Conservation (phyloP, 2,113 vertebrate genomes). For the Shinisaurus crocodilurus region DNA sequence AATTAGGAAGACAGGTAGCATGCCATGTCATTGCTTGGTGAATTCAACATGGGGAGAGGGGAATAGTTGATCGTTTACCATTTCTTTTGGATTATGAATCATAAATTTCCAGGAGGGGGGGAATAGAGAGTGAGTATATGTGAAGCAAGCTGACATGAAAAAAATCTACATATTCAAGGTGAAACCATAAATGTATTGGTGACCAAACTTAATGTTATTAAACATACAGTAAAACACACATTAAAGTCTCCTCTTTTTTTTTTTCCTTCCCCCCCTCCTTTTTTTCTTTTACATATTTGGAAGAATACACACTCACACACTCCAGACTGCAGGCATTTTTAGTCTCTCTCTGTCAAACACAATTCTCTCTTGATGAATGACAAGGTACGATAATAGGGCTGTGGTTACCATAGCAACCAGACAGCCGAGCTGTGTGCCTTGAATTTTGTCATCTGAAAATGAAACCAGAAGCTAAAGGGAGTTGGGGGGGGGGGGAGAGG, state of each 20-base stretch:
- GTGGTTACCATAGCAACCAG: slow-evolving; percentile 95
- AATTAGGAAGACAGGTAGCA: slow-evolving; percentile 57
- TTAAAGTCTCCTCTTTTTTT: slow-evolving; percentile 61
- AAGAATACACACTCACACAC: slow-evolving; percentile 57
- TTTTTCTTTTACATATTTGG: slow-evolving; percentile 71
- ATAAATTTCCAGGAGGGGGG: slow-evolving; percentile 10
- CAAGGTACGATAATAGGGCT: slow-evolving; percentile 97
- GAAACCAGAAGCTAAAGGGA: slow-evolving; percentile 89
- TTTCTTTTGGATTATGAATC: slow-evolving; percentile 61
- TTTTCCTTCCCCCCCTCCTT: slow-evolving; percentile 49
- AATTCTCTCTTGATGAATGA: slow-evolving; percentile 99
- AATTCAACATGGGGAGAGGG: slow-evolving; percentile 3
- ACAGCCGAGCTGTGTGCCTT: slow-evolving; percentile 91
- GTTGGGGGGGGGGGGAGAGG: slow-evolving; percentile 29
- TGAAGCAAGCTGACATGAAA: slow-evolving; percentile 59
- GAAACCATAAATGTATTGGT: slow-evolving; percentile 65
- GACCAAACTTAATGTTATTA: slow-evolving; percentile 72
- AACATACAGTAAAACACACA: slow-evolving; percentile 78
- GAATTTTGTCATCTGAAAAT: slow-evolving; percentile 90
- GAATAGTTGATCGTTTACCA: slow-evolving; percentile 56
- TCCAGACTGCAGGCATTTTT: slow-evolving; percentile 82
- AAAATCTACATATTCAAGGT: slow-evolving; percentile 62
- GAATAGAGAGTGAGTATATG: slow-evolving; percentile 28
- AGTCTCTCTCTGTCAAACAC: slow-evolving; percentile 88
- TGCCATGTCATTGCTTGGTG: slow-evolving; percentile 50